phyloP scores from a whole-genome alignment of 1,140 invertebrate species.

The Drosophila tropicalis region DNA sequence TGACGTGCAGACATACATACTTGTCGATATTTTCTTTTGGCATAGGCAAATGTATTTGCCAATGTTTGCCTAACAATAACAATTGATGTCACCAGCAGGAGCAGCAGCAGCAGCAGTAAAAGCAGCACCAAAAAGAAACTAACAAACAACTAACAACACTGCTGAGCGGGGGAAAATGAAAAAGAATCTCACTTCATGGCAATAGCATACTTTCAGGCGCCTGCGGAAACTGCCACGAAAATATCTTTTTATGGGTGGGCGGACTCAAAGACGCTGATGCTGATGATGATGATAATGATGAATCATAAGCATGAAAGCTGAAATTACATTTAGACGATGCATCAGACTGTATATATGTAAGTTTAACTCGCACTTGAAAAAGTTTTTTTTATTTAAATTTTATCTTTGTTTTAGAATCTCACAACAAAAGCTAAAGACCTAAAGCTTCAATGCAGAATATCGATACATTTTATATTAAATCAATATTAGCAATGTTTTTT shows the following conservation, averaged over 20 bases:
- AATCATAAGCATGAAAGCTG: not conserved
- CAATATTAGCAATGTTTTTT: too few species aligned
- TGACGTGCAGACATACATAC: constrained; percentile 65
- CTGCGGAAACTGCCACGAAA: constrained; percentile 31
- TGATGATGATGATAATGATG: constrained; percentile 12
- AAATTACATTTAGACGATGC: not conserved
- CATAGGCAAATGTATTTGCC: constrained; percentile 69
- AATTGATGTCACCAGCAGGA: constrained; percentile 73
- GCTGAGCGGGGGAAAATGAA: constrained; percentile 10
- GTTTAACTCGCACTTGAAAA: too few species aligned
- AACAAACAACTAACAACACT: constrained; percentile 50
- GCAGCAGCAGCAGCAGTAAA: constrained; percentile 25
- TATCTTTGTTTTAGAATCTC: too few species aligned
- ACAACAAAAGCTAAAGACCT: too few species aligned
- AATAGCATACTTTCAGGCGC: constrained; percentile 67
- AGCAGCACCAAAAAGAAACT: constrained; percentile 33
- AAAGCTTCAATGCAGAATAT: too few species aligned
- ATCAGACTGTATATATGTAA: too few species aligned
- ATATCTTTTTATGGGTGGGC: not conserved
- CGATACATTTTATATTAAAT: too few species aligned
- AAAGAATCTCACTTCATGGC: constrained; percentile 23
- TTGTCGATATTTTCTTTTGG: constrained; percentile 47
- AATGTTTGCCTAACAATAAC: constrained; percentile 74
- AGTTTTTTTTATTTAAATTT: too few species aligned
- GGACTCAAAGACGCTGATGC: not conserved